Percentiles rank a stretch among this genome's conserved stretches.
Conservation (phyloP, 2,797 vertebrate species). For the Etheostoma perlongum region DNA sequence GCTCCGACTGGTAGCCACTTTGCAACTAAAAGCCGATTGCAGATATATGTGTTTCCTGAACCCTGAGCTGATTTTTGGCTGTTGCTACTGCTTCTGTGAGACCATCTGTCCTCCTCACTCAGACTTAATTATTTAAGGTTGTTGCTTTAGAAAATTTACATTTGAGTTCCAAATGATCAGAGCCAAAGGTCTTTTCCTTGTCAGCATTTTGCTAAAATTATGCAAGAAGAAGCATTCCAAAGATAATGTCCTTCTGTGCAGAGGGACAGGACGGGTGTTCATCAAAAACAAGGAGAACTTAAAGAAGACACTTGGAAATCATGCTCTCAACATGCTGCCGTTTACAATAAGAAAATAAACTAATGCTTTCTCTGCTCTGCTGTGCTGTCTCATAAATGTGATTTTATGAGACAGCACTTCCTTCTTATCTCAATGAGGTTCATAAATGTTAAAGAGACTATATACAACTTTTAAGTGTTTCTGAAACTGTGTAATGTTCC, state of each 20-base stretch:
- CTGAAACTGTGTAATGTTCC: too few species aligned
- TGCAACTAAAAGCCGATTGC: constrained; percentile 18
- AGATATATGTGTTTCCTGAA: constrained; percentile 34
- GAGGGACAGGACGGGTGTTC: constrained; percentile 46
- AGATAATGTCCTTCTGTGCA: constrained; percentile 52
- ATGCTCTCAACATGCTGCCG: constrained; percentile 7
- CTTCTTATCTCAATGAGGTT: constrained; percentile 7
- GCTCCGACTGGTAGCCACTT: constrained; percentile 10
- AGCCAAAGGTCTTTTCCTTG: constrained; percentile 44
- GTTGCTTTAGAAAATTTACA: constrained; percentile 32
- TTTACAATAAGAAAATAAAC: constrained; percentile 5
- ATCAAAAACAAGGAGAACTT: constrained; percentile 25
- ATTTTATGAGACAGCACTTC: constrained; percentile 11
- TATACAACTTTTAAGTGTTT: too few species aligned
- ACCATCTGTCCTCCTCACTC: constrained; percentile 51
- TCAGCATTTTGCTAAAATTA: constrained; percentile 61
- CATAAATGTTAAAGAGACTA: background rate
- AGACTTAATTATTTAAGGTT: constrained; percentile 34
- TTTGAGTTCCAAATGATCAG: constrained; percentile 44
- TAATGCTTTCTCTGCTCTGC: background rate
- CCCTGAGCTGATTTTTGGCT: constrained; percentile 43
- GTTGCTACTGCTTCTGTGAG: constrained; percentile 25
- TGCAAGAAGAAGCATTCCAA: constrained; percentile 48
- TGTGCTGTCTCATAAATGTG: background rate
- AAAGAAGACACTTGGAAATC: constrained; percentile 36